Percentiles rank a stretch among this genome's conserved stretches.
phyloP scores from a whole-genome alignment of 37 sponge, comb jelly and placozoan genomes.

The Chondrilla cf. caribensis region DNA sequence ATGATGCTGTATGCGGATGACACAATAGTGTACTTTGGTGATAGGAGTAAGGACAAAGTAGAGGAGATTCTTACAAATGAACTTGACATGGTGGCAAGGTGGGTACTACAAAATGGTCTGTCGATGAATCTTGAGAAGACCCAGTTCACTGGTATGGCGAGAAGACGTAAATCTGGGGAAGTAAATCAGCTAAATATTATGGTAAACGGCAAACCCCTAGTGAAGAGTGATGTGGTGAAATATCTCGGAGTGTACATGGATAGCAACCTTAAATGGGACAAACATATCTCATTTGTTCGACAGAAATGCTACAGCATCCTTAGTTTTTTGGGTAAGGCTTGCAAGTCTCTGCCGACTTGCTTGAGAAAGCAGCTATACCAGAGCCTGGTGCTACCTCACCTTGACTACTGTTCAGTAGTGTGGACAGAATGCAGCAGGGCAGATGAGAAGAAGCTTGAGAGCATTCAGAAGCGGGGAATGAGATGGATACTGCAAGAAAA shows the following conservation, averaged over 20 bases:
- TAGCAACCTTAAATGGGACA: not conserved
- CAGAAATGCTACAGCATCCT: not conserved
- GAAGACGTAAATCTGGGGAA: not conserved
- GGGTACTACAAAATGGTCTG: not conserved
- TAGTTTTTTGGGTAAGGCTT: not conserved
- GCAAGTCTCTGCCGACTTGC: not conserved
- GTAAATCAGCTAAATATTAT: not conserved
- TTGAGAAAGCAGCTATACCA: not conserved
- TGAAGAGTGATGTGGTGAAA: not conserved
- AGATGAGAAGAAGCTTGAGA: not conserved
- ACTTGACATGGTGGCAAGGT: not conserved
- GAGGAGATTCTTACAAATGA: not conserved
- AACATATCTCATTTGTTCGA: not conserved
- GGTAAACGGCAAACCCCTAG: not conserved
- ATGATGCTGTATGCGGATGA: constrained; percentile 29
- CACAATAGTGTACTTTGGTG: not conserved
- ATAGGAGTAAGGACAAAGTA: not conserved
- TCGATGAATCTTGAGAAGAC: not conserved
- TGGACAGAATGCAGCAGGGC: not conserved
- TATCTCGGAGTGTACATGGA: not conserved
- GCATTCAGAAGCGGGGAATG: not conserved
- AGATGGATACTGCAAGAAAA: not conserved
- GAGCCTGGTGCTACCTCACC: not conserved
- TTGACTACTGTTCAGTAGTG: not conserved
- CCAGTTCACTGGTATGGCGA: not conserved